Conservation (phyloP, 1,140 invertebrate species). For the Pteromalus puparum region DNA sequence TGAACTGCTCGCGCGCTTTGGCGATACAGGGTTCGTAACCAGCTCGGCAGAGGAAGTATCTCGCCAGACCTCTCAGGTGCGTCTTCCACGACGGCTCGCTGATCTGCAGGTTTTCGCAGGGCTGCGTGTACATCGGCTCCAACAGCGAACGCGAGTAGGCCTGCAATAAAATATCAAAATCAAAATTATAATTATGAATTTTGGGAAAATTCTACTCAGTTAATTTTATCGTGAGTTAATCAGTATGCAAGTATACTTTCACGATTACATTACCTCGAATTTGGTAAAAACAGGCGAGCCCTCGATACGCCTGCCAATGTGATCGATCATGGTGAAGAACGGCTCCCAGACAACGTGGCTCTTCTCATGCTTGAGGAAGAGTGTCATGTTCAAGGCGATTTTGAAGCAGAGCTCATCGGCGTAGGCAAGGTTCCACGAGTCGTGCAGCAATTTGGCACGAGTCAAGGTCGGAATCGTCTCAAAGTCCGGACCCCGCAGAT, state of each 20-base stretch:
- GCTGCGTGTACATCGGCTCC: slow-evolving; percentile 81
- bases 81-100: slow-evolving; percentile 78
- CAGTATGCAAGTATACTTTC: too few species aligned
- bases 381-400: slow-evolving; percentile 84
- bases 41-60: slow-evolving; percentile 82
- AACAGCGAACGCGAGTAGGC: slow-evolving; percentile 61
- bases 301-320: slow-evolving; percentile 83
- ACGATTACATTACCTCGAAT: slow-evolving; percentile 77
- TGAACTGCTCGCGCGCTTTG: slow-evolving; percentile 80
- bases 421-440: slow-evolving; percentile 87
- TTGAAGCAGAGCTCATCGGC: slow-evolving; percentile 84
- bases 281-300: slow-evolving; percentile 79
- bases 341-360: slow-evolving; percentile 86
- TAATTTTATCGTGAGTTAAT: too few species aligned
- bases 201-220: too few species aligned
- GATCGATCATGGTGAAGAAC: slow-evolving; percentile 86
- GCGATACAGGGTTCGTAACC: slow-evolving; percentile 84
- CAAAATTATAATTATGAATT: too few species aligned
- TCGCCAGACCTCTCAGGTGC: slow-evolving; percentile 78
- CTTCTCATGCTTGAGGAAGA: slow-evolving; percentile 82
- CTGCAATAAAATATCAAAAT: neutral
- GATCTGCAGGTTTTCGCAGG: slow-evolving; percentile 74
- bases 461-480: slow-evolving; percentile 82
- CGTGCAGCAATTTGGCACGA: slow-evolving; percentile 85
- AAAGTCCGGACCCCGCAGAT: slow-evolving; percentile 76